Conservation (phyloP, 2,113 vertebrate genomes). For the Chloroceryle aenea region DNA sequence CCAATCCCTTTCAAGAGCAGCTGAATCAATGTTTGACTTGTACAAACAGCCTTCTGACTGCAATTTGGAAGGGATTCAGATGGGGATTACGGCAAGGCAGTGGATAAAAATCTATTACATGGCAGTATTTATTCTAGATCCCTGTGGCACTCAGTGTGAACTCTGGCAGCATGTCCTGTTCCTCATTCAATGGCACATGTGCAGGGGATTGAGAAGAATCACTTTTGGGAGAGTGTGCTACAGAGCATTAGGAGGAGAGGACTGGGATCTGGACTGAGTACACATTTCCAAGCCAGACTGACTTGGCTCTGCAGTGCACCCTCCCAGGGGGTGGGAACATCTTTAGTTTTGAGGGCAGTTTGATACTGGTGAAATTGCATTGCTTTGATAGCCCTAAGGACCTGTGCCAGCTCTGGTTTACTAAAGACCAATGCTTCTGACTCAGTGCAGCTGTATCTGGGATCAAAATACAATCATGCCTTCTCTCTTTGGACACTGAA, state of each 20-base stretch:
- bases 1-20: conserved; percentile 43
- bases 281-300: neutral
- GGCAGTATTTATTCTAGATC: conserved; percentile 68
- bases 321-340: neutral
- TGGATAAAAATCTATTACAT: conserved; percentile 73
- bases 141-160: conserved; percentile 14
- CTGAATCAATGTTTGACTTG: conserved; percentile 77
- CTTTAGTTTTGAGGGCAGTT: neutral
- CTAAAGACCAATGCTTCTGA: neutral
- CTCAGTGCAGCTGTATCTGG: neutral
- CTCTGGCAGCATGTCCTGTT: conserved; percentile 36
- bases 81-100: conserved; percentile 63
- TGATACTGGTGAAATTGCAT: neutral
- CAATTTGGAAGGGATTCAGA: conserved; percentile 72
- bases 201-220: conserved; percentile 16
- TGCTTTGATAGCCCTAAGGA: neutral
- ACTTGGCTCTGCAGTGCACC: neutral
- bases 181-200: conserved; percentile 47
- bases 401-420: neutral
- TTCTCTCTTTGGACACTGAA: neutral
- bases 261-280: neutral
- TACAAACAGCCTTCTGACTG: conserved; percentile 56
- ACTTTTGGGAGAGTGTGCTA: neutral
- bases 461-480: neutral
- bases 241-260: neutral